Base-by-base conservation (phyloP, 2,888 invertebrate genomes). In the Hyposoter didymator region DNA sequence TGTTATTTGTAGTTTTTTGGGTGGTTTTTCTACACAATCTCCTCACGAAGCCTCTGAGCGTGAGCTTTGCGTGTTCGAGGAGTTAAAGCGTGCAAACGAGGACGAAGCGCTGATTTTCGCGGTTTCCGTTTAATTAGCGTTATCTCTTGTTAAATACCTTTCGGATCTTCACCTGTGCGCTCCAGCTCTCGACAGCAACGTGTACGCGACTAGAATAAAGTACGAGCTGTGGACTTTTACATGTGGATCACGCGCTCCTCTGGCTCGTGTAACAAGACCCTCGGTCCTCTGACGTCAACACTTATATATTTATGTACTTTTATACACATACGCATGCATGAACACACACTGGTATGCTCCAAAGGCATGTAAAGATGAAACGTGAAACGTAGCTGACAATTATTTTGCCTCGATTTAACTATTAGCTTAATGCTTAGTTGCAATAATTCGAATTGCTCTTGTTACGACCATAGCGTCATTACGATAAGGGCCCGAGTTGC, bases 81-180 rank as follows among this genome's bases (percentile, higher is more conserved):
- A 64, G 55, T 55, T 49, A 78, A 72, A 75, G 78, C 66, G 85
- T 74, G 79, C 79, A 67, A 69, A 83, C 22, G 55, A 67, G 75
- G 69, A 78, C 84, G 86, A 86, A 84, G 85, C 78, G 86, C 80
- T 78, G 86, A 88, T 86, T 90, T 90, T 89, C 88, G 86, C 84
- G 87, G 88, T 88, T 88, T 88, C 86, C 85, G 84, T 87, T 90
- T 90, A 89, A 90, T 90, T 90, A 90, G 87, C 87, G 84, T 89
- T 89, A 90, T 90, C 89, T 78, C 80, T 49, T 78, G 81, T 84
- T 84, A 84, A 82, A 78, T 78, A 78, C 85, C 74, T 75, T 82
- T 73, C 35, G 67, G 72, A 79, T 79, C 59, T 88, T 84, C 85
- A 81, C 72, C 84, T 85, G 78, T 84, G 80, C 80, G 80, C 80